Percentiles rank a stretch among this genome's conserved stretches.
Evolutionary conservation across 2,888 invertebrate species (phyloP).

Genomic region (Drosophila nr. perissopoda): DNA sequence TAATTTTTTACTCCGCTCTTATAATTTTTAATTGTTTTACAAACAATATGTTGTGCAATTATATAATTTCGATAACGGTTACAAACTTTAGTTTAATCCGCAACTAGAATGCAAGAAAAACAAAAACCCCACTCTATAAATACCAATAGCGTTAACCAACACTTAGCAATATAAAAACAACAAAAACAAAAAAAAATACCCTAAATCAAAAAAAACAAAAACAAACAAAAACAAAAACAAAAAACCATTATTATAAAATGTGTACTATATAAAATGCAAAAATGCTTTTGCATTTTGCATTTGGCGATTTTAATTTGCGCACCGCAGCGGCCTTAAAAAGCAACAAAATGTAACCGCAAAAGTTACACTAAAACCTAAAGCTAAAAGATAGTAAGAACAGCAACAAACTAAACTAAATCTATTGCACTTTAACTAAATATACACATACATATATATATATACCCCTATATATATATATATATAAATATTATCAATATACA

Average conservation of each 20-base stretch:
- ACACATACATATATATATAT: not conserved
- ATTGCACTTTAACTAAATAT: constrained; percentile 46
- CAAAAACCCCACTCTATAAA: constrained; percentile 21
- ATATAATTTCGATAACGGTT: constrained; percentile 45
- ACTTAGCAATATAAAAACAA: constrained; percentile 12
- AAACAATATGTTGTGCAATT: constrained; percentile 82
- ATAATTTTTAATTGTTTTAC: constrained; percentile 12
- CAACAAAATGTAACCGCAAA: constrained; percentile 17
- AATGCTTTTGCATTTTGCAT: constrained; percentile 5
- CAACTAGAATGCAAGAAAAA: constrained; percentile 7
- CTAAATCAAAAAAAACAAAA: constrained; percentile 2
- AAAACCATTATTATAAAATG: constrained; percentile 15
- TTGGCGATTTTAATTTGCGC: constrained; percentile 45
- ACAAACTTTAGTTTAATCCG: constrained; percentile 43
- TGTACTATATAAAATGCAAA: constrained; percentile 10
- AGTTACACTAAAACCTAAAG: constrained; percentile 26
- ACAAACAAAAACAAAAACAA: not conserved
- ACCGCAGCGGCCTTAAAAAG: constrained; percentile 76
- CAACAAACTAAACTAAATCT: constrained; percentile 36
- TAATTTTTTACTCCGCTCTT: constrained; percentile 32
- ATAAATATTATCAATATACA: constrained; percentile 18
- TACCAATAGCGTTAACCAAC: constrained; percentile 26
- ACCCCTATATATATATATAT: constrained; percentile 28
- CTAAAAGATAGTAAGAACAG: constrained; percentile 18
- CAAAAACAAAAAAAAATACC: not conserved